Evolutionary conservation across 2,888 invertebrate species (phyloP).

Genomic region (Apodemia hepburni): DNA sequence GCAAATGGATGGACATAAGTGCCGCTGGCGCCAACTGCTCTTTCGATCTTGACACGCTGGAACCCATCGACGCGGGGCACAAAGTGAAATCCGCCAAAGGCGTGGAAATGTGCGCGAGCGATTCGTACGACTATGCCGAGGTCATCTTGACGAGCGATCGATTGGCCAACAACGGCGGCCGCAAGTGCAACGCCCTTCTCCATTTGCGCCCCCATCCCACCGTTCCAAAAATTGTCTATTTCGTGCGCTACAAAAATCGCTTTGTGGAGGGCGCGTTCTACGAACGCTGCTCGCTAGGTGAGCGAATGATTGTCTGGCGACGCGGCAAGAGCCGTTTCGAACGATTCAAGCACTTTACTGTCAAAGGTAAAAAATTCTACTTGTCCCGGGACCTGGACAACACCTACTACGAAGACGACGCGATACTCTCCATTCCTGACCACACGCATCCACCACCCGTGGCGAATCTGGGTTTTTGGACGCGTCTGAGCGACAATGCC

Average conservation of each 20-base stretch:
- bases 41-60: conserved; percentile 9
- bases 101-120: conserved; percentile 12
- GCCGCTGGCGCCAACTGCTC: conserved; percentile 15
- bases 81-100: conserved; percentile 14
- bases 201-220: neutral
- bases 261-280: too few relatives aligned
- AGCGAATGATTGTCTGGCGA: conserved; percentile 11
- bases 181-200: conserved; percentile 13
- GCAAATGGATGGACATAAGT: conserved; percentile 14
- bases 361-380: conserved; percentile 9
- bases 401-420: too few relatives aligned
- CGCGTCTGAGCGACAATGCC: conserved; percentile 8
- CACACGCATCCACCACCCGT: too few relatives aligned
- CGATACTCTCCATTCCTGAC: too few relatives aligned
- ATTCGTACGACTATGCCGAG: conserved; percentile 14
- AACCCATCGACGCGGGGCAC: conserved; percentile 6
- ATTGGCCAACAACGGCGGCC: conserved; percentile 10
- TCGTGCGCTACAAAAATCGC: neutral
- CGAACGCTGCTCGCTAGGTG: too few relatives aligned
- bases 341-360: conserved; percentile 8
- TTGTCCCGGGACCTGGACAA: neutral
- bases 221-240: conserved; percentile 15
- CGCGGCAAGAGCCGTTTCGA: conserved; percentile 9
- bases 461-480: too few relatives aligned
- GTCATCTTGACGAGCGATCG: conserved; percentile 14